Evolutionary conservation across 2,888 invertebrate species (phyloP), one percentile per base, ranked within the genome.

Genomic region (Drosophila kanekoi): DNA sequence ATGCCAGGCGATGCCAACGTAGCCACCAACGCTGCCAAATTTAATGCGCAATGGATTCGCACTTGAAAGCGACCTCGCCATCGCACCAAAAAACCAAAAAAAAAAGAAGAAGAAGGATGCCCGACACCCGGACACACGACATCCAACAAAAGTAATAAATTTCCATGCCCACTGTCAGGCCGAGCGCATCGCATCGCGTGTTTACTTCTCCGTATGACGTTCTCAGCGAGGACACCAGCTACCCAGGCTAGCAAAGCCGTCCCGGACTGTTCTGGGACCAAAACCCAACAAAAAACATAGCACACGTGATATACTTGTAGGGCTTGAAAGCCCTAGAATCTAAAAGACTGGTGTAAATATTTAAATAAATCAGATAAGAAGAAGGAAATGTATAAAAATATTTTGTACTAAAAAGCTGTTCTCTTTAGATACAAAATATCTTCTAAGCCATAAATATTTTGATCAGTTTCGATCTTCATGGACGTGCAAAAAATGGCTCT

Each of bases 111-210:
- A 28, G 8, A 28, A 23, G 23, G 8, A 28, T 28, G 6, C 8
- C 28, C 28, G 28, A 37, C 14, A 49, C 13, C 38, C 23, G 35
- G 59, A 45, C 40, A 32, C 28, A 32, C 52, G 28, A 40, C 52
- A 56, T 64, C 48, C 68, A 60, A 52, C 67, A 68, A 68, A 71
- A 65, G 86, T 70, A 77, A 83, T 83, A 83, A 87, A 83, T 83
- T 87, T 62, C 52, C 86, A 72, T 87, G 86, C 79, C 68, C 75
- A 71, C 80, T 82, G 86, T 85, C 77, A 77, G 58, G 58, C 18
- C 5, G 40, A 10, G 16, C 59, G 18, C 20, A 37, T 37, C 54
- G 62, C 53, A 53, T 43, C 16, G 53, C 53, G 52, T 79, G 73
- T 81, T 78, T 78, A 63, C 71, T 60, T 66, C 13, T 20, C 69